Evolutionary conservation across 2,888 invertebrate species (phyloP).

Genomic region (Orchesella flavescens): DNA sequence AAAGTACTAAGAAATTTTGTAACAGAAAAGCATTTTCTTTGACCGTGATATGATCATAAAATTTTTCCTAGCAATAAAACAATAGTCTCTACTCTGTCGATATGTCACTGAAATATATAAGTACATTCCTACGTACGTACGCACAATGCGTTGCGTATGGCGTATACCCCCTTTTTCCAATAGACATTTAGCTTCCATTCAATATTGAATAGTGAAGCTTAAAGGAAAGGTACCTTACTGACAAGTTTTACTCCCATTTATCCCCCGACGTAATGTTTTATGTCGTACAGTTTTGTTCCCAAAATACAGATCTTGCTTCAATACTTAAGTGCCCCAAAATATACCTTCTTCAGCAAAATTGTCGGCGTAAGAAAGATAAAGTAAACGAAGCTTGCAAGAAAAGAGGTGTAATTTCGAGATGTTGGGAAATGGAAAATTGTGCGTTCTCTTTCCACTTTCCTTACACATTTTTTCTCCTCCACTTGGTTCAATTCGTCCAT

Average conservation of each 20-base stretch:
- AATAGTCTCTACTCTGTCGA: conserved; percentile 31
- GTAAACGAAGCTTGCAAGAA: neutral
- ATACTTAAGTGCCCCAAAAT: too few relatives aligned
- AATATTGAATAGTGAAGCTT: conserved; percentile 2
- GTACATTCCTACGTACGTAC: conserved; percentile 9
- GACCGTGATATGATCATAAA: conserved; percentile 24
- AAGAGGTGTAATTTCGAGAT: neutral
- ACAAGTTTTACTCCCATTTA: conserved; percentile 6
- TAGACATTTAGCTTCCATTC: neutral
- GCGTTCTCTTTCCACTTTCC: neutral
- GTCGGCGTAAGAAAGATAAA: conserved; percentile 6
- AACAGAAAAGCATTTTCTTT: neutral
- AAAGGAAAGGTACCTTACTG: conserved; percentile 7
- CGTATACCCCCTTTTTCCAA: too few relatives aligned
- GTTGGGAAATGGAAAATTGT: neutral
- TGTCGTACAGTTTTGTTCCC: neutral
- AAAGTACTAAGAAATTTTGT: too few relatives aligned
- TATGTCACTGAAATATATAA: conserved; percentile 18
- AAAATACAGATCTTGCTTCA: neutral
- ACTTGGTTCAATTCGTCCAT: conserved; percentile 4
- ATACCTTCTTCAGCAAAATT: conserved; percentile 18
- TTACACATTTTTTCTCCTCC: neutral
- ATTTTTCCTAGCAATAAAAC: conserved; percentile 42
- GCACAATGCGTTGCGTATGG: neutral
- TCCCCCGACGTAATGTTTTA: neutral